Evolutionary conservation across 2,888 invertebrate genomes (phyloP), one percentile per base, ranked within the genome.

Genomic region (Myopa testacea): DNA sequence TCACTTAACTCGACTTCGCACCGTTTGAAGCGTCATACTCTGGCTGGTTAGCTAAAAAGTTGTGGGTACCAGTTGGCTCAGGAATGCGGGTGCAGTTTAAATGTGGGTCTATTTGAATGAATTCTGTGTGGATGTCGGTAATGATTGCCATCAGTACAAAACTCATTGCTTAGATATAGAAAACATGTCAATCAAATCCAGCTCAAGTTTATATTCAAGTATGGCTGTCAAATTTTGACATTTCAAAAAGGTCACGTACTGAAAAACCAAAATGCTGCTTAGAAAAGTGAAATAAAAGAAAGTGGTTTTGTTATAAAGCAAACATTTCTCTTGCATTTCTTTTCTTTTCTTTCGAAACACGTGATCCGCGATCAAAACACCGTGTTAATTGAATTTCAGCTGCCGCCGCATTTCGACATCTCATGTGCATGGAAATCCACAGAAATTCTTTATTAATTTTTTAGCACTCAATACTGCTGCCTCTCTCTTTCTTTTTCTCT

Each of bases 211-310:
- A 45, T 45, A 4, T 55, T n/a, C 55, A 16, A 16, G 10, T 55
- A 55, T 55, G 1, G 67, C 40, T 67, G 67, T 67, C 40, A 67
- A 26, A 67, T 37, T n/a, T 37, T 38, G 67, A 40, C 67, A 67
- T 8, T 40, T 67, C 8, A 67, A 67, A 67, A 40, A 67, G 38
- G 40, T 40, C 19, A 40, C 40, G 67, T 37, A 63, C 37, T 16
- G 34, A 4, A 26, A 26, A 26, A 63, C 37, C 37, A 63, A 63
- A 45, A 45, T 8, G 45, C 10, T 45, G 45, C 45, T 45, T 45
- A 45, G 45, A 45, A 45, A 45, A 45, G 45, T 1, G 10, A 45
- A 45, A 45, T 6, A 45, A 45, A 37, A 37, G 63, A 63, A 63
- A 63, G 63, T 16, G 26, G n/a, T 63, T 37, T 63, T 63, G 26